Evolutionary conservation across 2,888 invertebrate genomes (phyloP).

Genomic region (Troglohyphantes excavatus): DNA sequence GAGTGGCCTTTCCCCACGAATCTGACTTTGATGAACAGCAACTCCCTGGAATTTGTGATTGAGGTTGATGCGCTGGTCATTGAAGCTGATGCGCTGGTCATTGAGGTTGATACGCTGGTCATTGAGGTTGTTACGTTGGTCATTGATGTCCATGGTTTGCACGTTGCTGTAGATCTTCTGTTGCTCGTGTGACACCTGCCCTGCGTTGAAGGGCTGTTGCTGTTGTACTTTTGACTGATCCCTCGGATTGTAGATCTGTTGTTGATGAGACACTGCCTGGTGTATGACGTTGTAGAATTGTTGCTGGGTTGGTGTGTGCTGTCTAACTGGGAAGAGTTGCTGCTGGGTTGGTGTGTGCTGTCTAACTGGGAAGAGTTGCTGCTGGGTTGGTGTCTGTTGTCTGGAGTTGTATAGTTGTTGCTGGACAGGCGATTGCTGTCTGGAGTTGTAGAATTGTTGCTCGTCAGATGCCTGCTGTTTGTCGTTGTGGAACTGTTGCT

Average conservation of each 20-base stretch:
- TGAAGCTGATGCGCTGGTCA: not conserved
- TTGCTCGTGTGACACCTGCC: not conserved
- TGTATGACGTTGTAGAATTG: constrained; percentile 16
- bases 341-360: not conserved
- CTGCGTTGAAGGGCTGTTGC: not conserved
- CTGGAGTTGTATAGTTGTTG: constrained; percentile 3
- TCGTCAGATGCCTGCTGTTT: not conserved
- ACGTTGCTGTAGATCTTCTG: constrained; percentile 8
- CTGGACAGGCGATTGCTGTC: not conserved
- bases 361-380: not conserved
- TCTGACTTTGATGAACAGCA: constrained; percentile 5
- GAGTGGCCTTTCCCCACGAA: not conserved
- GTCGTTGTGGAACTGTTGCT: constrained; percentile 12
- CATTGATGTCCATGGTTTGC: not conserved
- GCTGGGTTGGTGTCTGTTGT: not conserved
- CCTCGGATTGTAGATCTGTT: not conserved
- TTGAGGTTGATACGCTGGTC: not conserved
- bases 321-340: not conserved
- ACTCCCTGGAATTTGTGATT: not conserved
- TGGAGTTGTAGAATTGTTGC: constrained; percentile 7
- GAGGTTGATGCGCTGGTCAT: not conserved
- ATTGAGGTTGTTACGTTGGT: too few species aligned
- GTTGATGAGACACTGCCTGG: not conserved
- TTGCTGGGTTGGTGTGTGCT: not conserved
- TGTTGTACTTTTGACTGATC: not conserved